phyloP scores from a whole-genome alignment of 2,113 vertebrate genomes.

The Notarius quadriscutis region DNA sequence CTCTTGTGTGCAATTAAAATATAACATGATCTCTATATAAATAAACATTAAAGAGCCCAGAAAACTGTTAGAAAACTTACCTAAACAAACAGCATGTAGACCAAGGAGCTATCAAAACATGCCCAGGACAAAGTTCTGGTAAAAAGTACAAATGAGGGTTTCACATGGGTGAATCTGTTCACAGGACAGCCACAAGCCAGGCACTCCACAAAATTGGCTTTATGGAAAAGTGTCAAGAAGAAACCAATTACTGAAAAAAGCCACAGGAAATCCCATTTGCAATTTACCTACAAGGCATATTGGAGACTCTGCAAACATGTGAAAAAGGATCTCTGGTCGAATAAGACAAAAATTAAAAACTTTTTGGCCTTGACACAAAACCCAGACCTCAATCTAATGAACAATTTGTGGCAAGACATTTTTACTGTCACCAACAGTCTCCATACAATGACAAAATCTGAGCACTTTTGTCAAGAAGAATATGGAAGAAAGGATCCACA shows the following conservation, averaged over 20 bases:
- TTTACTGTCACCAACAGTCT: background rate
- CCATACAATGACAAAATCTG: background rate
- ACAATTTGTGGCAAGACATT: background rate
- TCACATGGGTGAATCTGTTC: background rate
- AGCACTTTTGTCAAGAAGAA: background rate
- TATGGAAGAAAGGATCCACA: background rate
- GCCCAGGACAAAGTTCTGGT: background rate
- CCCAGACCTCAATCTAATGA: background rate
- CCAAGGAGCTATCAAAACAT: background rate
- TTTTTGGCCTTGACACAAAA: background rate
- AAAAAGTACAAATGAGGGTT: background rate
- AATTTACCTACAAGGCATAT: background rate
- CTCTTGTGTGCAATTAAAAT: background rate
- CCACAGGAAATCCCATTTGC: background rate
- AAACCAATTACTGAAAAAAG: background rate
- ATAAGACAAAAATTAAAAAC: background rate
- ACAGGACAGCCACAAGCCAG: background rate
- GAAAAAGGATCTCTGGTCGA: background rate
- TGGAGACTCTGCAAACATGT: too few relatives aligned
- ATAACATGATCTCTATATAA: background rate
- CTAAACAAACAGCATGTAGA: background rate
- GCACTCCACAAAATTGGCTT: background rate
- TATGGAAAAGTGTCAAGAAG: background rate
- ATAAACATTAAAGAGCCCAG: background rate
- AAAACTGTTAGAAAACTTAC: background rate